These are phyloP conservation scores for Drosophila mercatorum DNA, from an alignment of 2,888 invertebrate species.

Conservation along the genomic window DNA sequence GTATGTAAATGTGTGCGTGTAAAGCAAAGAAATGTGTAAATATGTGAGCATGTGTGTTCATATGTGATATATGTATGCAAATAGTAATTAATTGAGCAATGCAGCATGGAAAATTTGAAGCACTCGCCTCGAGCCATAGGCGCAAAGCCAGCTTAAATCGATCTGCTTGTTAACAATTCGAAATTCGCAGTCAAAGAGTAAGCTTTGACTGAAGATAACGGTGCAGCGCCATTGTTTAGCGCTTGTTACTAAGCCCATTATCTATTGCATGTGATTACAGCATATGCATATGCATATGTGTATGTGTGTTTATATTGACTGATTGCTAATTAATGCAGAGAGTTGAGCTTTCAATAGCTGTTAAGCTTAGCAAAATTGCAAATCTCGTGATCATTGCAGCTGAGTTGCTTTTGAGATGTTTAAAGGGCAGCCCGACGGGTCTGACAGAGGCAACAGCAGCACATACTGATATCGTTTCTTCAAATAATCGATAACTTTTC, in stretches of 20 bases:
- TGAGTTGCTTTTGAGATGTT: no score
- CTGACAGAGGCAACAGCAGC: no score
- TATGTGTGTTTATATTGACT: background rate
- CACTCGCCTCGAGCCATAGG: background rate
- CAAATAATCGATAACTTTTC: background rate
- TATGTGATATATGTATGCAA: background rate
- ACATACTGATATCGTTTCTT: background rate
- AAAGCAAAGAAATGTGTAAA: background rate
- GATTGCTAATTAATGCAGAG: background rate
- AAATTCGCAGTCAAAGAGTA: background rate
- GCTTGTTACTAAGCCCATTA: background rate
- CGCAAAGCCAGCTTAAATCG: background rate
- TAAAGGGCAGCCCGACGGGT: no score
- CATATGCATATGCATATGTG: no score
- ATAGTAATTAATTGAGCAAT: conserved; percentile 5
- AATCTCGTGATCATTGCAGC: no score
- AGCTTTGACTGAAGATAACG: background rate
- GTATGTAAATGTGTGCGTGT: background rate
- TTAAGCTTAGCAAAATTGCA: no score
- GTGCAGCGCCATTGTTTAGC: background rate
- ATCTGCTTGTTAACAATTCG: background rate
- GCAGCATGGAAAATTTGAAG: background rate
- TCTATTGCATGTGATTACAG: background rate
- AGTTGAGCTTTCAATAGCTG: no score
- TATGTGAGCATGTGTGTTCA: background rate